Conservation (phyloP, 1,140 invertebrate genomes). For the Littorina saxatilis region DNA sequence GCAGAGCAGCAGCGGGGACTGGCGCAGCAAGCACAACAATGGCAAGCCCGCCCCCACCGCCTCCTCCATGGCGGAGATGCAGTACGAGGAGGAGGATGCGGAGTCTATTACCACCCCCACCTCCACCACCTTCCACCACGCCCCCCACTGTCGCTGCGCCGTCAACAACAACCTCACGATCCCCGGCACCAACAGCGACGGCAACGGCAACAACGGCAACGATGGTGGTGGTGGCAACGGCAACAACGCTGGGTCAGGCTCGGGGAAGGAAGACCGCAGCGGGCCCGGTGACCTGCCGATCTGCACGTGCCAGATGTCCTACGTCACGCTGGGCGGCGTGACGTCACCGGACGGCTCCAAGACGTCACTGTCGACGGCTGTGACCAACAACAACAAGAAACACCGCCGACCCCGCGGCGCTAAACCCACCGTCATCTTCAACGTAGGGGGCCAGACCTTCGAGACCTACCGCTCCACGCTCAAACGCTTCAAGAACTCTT, state of each 20-base stretch:
- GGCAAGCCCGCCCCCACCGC: conserved; percentile 13
- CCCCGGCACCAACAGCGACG: neutral
- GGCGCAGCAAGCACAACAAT: conserved; percentile 15
- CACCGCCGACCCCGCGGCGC: conserved; percentile 8
- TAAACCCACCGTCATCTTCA: conserved; percentile 64
- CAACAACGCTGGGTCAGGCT: no score
- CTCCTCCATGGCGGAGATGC: conserved; percentile 32
- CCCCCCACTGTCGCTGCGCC: conserved; percentile 2
- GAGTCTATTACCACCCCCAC: neutral
- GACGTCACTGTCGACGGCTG: neutral
- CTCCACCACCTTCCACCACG: neutral
- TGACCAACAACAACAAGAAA: conserved; percentile 28
- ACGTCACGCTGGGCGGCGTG: conserved; percentile 9
- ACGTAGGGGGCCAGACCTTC: conserved; percentile 68
- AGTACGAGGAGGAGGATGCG: conserved; percentile 33
- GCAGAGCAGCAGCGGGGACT: conserved; percentile 33
- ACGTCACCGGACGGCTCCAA: conserved; percentile 13
- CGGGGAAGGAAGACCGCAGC: no score
- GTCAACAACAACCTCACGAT: neutral
- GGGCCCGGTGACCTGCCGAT: neutral
- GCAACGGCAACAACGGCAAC: neutral
- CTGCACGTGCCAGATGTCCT: conserved; percentile 26
- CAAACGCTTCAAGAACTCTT: conserved; percentile 59
- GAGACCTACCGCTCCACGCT: conserved; percentile 68
- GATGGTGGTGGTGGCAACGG: neutral